Base-by-base conservation (phyloP, 2,113 vertebrate species). In the Chinchilla lanigera region DNA sequence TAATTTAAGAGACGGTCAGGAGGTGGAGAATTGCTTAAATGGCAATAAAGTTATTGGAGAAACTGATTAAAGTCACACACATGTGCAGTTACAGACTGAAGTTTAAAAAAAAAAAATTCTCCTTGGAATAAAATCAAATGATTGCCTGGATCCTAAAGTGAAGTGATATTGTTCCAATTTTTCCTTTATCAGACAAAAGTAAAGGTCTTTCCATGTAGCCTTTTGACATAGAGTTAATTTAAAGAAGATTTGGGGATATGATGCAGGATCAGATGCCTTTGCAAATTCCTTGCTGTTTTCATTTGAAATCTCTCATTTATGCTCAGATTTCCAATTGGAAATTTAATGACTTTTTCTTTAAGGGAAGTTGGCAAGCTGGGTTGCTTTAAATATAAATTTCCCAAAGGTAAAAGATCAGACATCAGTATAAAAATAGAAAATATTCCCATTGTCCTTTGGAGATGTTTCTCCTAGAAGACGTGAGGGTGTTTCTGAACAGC, bases 221-320 rank as follows among this genome's bases (percentile, higher is more conserved):
- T 98, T 98, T 99, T 99, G 99, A 99, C 99, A 99, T 96, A 98
- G 98, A 99, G 98, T 98, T 99, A 99, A 99, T 99, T 99, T 99
- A 98, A 99, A 99, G 99, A 99, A 99, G 99, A 99, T 99, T 99
- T 99, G 98, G 98, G 98, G 99, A 98, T 98, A 99, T 99, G 98
- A 99, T 99, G 99, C 99, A 98, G 99, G 98, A 99, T 99, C 99
- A 99, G 99, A 99, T 99, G 99, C 98, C 98, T 99, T 99, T 98
- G 99, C 99, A 98, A 99, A 99, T 99, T 99, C 98, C 98, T 99
- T 96, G 88, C 98, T 98, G 99, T 99, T 99, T 99, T 99, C 98
- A 99, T 99, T 99, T 98, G 98, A 99, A 99, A 99, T 98, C 98
- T 99, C 98, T 98, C 93, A 73, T 99, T 98, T 98, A 97, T 98